Evolutionary conservation across 2,888 invertebrate species (phyloP).

Genomic region (Heliconius charithonia): DNA sequence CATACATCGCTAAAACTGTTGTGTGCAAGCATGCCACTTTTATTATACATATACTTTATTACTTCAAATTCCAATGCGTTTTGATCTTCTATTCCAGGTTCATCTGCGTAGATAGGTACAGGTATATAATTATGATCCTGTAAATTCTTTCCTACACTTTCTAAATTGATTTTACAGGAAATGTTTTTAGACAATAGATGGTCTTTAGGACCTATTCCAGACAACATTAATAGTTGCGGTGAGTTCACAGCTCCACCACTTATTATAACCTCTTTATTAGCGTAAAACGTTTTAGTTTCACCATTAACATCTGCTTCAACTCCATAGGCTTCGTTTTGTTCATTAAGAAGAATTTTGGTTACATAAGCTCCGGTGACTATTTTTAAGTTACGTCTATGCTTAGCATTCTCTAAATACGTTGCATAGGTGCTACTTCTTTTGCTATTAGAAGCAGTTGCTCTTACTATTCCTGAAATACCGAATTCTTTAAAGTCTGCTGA

Average conservation of each 20-base stretch:
- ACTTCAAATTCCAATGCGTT: constrained; percentile 59
- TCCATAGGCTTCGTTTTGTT: constrained; percentile 66
- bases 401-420: constrained; percentile 65
- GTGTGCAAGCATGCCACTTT: constrained; percentile 77
- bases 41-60: constrained; percentile 77
- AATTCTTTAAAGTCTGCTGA: constrained; percentile 67
- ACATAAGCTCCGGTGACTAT: constrained; percentile 77
- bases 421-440: constrained; percentile 75
- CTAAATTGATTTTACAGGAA: constrained; percentile 64
- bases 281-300: constrained; percentile 50
- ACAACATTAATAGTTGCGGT: constrained; percentile 78
- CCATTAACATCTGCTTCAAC: constrained; percentile 62
- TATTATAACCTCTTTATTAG: constrained; percentile 74
- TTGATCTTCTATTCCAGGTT: constrained; percentile 54
- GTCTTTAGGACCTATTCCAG: constrained; percentile 76
- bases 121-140: constrained; percentile 79
- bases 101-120: constrained; percentile 61
- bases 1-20: constrained; percentile 82
- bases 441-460: constrained; percentile 75
- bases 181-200: constrained; percentile 68
- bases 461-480: constrained; percentile 66
- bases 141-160: constrained; percentile 80
- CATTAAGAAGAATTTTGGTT: constrained; percentile 76
- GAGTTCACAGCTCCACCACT: constrained; percentile 78
- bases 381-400: constrained; percentile 59